phyloP scores from a whole-genome alignment of 1,140 invertebrate species.

The Macrocentrus cingulum region DNA sequence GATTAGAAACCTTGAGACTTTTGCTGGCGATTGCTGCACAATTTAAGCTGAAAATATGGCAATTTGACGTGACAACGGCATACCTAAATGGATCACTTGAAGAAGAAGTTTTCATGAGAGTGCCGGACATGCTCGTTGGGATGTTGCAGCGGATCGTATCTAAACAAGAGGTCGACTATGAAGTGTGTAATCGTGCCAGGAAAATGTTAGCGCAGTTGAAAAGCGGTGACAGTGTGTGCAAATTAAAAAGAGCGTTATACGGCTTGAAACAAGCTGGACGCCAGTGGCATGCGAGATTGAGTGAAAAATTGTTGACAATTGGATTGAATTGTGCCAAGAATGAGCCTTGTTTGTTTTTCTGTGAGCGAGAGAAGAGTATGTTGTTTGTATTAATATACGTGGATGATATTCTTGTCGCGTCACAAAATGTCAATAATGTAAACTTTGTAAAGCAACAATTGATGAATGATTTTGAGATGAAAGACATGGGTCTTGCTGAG shows the following conservation, averaged over 20 bases:
- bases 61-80: background rate
- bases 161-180: background rate
- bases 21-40: background rate
- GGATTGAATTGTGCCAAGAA: slow-evolving; percentile 17
- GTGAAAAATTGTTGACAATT: slow-evolving; percentile 10
- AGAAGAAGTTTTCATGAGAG: background rate
- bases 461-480: slow-evolving; percentile 62
- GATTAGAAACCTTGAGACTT: background rate
- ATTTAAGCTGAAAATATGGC: background rate
- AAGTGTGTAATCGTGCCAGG: background rate
- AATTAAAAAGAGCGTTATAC: background rate
- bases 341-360: slow-evolving; percentile 31
- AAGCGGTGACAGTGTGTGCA: background rate
- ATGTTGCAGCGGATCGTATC: background rate
- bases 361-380: slow-evolving; percentile 19
- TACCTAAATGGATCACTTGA: background rate
- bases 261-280: background rate
- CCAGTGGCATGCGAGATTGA: background rate
- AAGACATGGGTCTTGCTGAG: slow-evolving; percentile 19
- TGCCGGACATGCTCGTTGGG: background rate
- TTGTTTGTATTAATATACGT: slow-evolving; percentile 33
- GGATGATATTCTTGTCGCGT: slow-evolving; percentile 34
- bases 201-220: background rate
- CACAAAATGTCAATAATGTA: slow-evolving; percentile 70
- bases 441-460: slow-evolving; percentile 78